Conservation (phyloP, 2,113 vertebrate species). For the Myanophis thanlyinensis region DNA sequence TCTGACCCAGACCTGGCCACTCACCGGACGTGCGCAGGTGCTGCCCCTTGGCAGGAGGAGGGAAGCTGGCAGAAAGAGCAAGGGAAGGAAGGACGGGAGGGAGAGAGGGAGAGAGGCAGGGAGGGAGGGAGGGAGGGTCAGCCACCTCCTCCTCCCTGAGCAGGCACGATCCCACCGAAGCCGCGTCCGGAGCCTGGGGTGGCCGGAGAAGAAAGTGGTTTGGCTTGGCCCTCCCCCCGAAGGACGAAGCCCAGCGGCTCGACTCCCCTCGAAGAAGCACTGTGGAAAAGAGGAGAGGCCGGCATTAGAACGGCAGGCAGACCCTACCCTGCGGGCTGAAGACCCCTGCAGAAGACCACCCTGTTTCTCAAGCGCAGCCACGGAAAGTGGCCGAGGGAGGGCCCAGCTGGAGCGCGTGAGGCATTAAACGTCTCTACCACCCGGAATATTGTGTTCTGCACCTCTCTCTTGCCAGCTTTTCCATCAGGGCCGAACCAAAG, state of each 20-base stretch:
- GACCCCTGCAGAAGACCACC: no score
- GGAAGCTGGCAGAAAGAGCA: not conserved
- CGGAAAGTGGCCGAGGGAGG: not conserved
- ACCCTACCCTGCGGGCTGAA: not conserved
- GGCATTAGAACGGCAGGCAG: accelerated
- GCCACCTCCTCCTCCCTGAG: not conserved
- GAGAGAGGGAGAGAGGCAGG: not conserved
- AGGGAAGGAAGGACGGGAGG: no score
- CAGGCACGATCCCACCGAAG: not conserved
- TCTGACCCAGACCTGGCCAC: not conserved
- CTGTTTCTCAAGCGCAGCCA: not conserved
- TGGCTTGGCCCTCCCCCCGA: not conserved
- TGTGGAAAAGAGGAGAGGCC: not conserved
- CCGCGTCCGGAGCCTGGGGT: not conserved
- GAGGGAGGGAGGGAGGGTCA: not conserved
- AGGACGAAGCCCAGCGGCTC: not conserved
- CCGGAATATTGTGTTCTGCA: accelerated
- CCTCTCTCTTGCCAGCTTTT: not conserved
- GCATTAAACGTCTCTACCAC: not conserved
- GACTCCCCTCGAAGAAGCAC: not conserved
- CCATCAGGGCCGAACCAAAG: not conserved
- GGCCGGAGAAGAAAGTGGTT: not conserved
- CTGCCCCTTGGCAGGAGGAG: not conserved
- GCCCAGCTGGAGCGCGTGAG: not conserved
- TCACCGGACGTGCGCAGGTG: not conserved